A percentile compares a stretch with the other conserved stretches of the same genome.
These are phyloP conservation scores for Brachyistius frenatus DNA, from an alignment of 2,113 vertebrate genomes.

Conservation along the genomic window DNA sequence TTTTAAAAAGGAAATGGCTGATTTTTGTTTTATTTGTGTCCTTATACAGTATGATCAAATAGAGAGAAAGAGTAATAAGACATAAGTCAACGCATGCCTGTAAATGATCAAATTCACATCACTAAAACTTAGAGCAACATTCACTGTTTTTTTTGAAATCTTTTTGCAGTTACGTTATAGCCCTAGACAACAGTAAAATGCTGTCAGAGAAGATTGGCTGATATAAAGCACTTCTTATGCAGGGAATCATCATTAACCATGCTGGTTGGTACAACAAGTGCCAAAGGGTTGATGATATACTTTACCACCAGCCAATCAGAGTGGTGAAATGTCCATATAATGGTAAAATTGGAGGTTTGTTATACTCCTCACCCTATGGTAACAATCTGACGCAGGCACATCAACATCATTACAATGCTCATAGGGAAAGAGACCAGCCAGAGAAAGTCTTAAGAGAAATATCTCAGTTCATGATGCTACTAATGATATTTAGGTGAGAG, in stretches of 20 bases:
- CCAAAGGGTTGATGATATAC: constrained; percentile 37
- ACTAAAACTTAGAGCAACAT: constrained; percentile 56
- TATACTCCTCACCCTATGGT: constrained; percentile 13
- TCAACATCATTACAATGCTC: background rate
- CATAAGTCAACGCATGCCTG: constrained; percentile 53
- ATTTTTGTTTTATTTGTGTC: constrained; percentile 19
- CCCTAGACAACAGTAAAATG: constrained; percentile 52
- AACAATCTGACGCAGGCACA: constrained; percentile 6
- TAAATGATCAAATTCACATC: constrained; percentile 52
- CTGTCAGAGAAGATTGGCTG: constrained; percentile 40
- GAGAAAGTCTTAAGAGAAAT: constrained; percentile 23
- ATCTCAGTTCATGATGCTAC: constrained; percentile 44
- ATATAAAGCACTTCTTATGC: constrained; percentile 45
- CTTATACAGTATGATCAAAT: constrained; percentile 21
- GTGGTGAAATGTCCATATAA: constrained; percentile 28
- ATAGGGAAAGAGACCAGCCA: constrained; percentile 35
- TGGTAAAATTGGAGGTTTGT: constrained; percentile 26
- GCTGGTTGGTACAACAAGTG: constrained; percentile 53
- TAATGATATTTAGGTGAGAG: constrained; percentile 25
- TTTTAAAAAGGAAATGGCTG: constrained; percentile 16
- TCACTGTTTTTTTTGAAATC: constrained; percentile 30
- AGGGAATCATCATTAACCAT: constrained; percentile 39
- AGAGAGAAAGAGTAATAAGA: constrained; percentile 24
- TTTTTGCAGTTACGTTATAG: constrained; percentile 62
- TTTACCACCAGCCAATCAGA: constrained; percentile 39